These are phyloP conservation scores for Theocolax elegans DNA, from an alignment of 1,140 invertebrate genomes.

Conservation along the genomic window DNA sequence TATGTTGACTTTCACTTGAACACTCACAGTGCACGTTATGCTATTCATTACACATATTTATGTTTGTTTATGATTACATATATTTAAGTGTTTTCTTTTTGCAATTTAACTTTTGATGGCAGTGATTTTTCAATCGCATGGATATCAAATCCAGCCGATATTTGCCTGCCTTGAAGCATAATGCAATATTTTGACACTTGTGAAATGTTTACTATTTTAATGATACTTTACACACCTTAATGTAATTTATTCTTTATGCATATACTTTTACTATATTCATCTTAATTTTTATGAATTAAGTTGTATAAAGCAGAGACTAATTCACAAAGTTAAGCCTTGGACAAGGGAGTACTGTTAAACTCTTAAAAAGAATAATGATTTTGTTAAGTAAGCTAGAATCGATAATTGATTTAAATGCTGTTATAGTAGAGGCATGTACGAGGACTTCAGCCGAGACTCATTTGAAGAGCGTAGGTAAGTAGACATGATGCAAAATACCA, in stretches of 20 bases:
- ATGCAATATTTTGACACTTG: too few relatives aligned
- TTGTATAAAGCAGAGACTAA: constrained; percentile 52
- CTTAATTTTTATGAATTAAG: too few relatives aligned
- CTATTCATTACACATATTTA: constrained; percentile 44
- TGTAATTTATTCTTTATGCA: too few relatives aligned
- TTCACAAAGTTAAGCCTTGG: constrained; percentile 66
- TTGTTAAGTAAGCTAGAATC: constrained; percentile 49
- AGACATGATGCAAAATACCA: constrained; percentile 48
- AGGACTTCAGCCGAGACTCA: constrained; percentile 85
- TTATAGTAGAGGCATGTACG: constrained; percentile 77
- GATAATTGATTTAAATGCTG: constrained; percentile 65
- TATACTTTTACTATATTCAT: too few relatives aligned
- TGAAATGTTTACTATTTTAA: too few relatives aligned
- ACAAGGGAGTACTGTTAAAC: constrained; percentile 56
- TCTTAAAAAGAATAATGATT: constrained; percentile 12
- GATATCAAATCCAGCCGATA: constrained; percentile 58
- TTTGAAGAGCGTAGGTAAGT: constrained; percentile 86
- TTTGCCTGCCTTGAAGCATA: constrained; percentile 52
- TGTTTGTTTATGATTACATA: constrained; percentile 44
- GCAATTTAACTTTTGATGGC: too few relatives aligned
- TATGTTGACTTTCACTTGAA: not conserved
- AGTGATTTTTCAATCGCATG: constrained; percentile 56
- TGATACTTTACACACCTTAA: too few relatives aligned
- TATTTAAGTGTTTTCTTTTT: too few relatives aligned
- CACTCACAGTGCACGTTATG: constrained; percentile 27